A percentile compares a stretch with the other conserved stretches of the same genome.
These are phyloP conservation scores for Sussaba pulchella DNA, from an alignment of 2,888 invertebrate genomes.

Conservation along the genomic window DNA sequence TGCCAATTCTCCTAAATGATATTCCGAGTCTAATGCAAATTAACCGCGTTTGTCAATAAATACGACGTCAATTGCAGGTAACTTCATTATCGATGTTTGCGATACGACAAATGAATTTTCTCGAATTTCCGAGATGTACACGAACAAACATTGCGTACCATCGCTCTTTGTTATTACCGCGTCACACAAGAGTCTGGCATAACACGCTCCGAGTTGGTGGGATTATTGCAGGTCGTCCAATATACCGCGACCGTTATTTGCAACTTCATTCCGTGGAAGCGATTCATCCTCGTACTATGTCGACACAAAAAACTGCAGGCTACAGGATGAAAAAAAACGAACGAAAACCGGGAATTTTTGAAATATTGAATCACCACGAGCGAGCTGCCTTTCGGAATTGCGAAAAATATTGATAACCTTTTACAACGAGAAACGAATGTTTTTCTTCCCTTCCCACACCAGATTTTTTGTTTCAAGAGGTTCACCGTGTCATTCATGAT, in stretches of 20 bases:
- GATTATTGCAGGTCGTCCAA: constrained; percentile 14
- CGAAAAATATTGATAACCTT: neutral
- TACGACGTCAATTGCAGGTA: neutral
- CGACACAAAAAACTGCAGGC: neutral
- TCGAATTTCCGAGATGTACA: neutral
- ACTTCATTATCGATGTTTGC: neutral
- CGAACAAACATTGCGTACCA: neutral
- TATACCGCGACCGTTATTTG: constrained; percentile 1
- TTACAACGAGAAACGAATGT: neutral
- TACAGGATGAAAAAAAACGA: neutral
- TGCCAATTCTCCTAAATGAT: neutral
- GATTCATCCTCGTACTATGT: neutral
- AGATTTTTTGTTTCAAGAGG: too few species aligned
- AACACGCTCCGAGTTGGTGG: neutral
- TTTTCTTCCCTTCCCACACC: too few species aligned
- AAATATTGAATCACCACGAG: neutral
- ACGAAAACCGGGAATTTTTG: neutral
- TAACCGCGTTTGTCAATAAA: constrained; percentile 3
- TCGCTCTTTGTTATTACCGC: neutral
- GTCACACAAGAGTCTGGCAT: neutral
- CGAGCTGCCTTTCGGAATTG: neutral
- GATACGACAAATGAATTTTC: neutral
- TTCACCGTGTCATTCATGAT: too few species aligned
- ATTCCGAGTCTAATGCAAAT: neutral
- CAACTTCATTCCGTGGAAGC: neutral